phyloP scores from a whole-genome alignment of 2,113 vertebrate genomes.

The Periophthalmus modestus region DNA sequence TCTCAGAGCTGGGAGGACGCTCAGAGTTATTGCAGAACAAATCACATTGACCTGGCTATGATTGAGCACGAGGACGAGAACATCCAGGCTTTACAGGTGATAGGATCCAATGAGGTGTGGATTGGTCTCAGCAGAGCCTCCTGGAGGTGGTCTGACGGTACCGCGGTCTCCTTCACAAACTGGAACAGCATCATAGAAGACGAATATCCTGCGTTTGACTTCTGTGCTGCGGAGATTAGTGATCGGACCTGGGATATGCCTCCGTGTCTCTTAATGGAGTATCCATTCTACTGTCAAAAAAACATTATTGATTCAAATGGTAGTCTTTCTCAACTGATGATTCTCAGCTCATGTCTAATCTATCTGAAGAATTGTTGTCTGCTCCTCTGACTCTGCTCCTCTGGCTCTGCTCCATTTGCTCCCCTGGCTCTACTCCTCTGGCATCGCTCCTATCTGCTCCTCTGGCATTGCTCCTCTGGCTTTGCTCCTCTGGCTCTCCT shows the following conservation, averaged over 20 bases:
- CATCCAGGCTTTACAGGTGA: neutral
- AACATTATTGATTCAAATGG: neutral
- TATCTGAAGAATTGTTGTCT: too few relatives aligned
- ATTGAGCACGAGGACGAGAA: neutral
- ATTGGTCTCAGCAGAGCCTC: neutral
- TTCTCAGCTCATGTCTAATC: too few relatives aligned
- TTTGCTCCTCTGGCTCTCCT: too few relatives aligned
- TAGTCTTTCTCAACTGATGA: too few relatives aligned
- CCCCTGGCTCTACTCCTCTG: too few relatives aligned
- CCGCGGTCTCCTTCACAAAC: neutral
- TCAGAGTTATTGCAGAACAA: neutral
- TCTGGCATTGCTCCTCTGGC: too few relatives aligned
- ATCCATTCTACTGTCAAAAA: neutral
- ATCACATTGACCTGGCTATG: neutral
- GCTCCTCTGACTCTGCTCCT: too few relatives aligned
- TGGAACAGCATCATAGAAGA: neutral
- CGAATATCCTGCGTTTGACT: neutral
- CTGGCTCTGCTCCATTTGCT: too few relatives aligned
- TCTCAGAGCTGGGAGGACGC: neutral
- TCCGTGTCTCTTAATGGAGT: neutral
- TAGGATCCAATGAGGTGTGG: neutral
- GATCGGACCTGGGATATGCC: neutral
- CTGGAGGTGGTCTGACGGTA: neutral
- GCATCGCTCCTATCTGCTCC: too few relatives aligned
- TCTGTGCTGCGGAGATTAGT: neutral